Base-by-base conservation (phyloP, 1,140 invertebrate species). In the Sipha flava region DNA sequence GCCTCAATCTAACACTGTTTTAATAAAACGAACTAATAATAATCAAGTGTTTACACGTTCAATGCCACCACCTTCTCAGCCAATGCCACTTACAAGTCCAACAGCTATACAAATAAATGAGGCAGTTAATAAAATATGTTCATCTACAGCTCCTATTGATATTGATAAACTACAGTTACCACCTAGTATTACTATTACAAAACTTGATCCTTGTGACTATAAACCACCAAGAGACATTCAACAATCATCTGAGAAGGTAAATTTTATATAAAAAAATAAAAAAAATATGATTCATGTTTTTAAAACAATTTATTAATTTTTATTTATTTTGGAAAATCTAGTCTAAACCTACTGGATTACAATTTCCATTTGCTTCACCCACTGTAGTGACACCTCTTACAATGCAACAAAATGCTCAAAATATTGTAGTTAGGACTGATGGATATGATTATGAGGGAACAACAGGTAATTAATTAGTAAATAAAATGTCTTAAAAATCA, bases 111-210 rank as follows among this genome's bases (percentile, higher is more conserved):
- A 84, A 79, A 84, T 84, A 54, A 84, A 83, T 79, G 83, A 84
- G 29, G 83, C 82, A 34, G 81, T 84, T 52, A 84, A 82, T 80
- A 79, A 80, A 21, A 73, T 84, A 52, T 82, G 81, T n/a, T 81
- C 82, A 57, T 70, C 79, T 29, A 66, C 82, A 29, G 54, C 81
- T 5, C 75, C 77, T 31, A 84, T 86, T 70, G 84, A 82, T 81
- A 81, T 93, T 81, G 91, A 92, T 43, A 91, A 92, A 84, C 84
- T 94, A 1, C 89, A 89, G 57, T 85, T 94, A 80, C 93, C 93
- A 2, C 92, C 92, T 9, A 93, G 92, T 7, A 94, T 94, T 31
- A 94, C 93, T 3, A 90, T 94, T 52, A 94, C 93, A 0, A 90
- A 93, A 82, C 92, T 94, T 0, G 91, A 93, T 83, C 88, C 87